These are phyloP conservation scores for Heloderma charlesbogerti DNA, from an alignment of 2,113 vertebrate genomes.

Conservation along the genomic window DNA sequence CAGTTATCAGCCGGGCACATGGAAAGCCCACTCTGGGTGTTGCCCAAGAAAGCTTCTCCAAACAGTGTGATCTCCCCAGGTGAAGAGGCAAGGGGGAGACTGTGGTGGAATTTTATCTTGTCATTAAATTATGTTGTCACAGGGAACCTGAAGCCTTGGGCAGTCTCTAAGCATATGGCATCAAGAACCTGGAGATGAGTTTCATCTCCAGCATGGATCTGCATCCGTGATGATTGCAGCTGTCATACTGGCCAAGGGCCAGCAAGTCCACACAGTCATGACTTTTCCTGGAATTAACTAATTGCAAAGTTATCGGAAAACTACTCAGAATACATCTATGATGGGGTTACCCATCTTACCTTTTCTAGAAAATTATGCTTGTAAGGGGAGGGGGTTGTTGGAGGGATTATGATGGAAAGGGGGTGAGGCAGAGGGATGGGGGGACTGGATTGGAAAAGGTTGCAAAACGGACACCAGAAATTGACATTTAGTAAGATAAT, in stretches of 20 bases:
- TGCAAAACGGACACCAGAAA: background rate
- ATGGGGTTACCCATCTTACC: no score
- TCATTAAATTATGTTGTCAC: slow-evolving; percentile 70
- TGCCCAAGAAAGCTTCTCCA: slow-evolving; percentile 45
- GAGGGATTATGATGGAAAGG: background rate
- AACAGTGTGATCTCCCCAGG: slow-evolving; percentile 36
- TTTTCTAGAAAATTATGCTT: background rate
- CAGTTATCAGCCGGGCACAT: slow-evolving; percentile 61
- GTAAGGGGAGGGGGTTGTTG: no score
- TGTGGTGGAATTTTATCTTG: slow-evolving; percentile 66
- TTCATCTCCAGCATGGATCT: slow-evolving; percentile 55
- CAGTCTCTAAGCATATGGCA: slow-evolving; percentile 77
- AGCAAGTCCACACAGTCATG: slow-evolving; percentile 37
- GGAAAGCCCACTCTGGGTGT: slow-evolving; percentile 50
- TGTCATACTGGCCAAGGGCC: slow-evolving; percentile 68
- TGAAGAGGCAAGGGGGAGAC: slow-evolving; percentile 50
- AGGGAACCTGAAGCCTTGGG: slow-evolving; percentile 64
- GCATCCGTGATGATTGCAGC: slow-evolving; percentile 58
- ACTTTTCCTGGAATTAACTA: slow-evolving; percentile 31
- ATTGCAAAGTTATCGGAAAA: slow-evolving; percentile 28
- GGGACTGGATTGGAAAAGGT: background rate
- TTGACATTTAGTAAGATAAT: background rate
- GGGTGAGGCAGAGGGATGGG: no score
- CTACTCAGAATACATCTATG: background rate
- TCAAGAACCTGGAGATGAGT: slow-evolving; percentile 60